Evolutionary conservation across 1,140 invertebrate species (phyloP), one percentile per base, ranked within the genome.

Genomic region (Drosophila albomicans): DNA sequence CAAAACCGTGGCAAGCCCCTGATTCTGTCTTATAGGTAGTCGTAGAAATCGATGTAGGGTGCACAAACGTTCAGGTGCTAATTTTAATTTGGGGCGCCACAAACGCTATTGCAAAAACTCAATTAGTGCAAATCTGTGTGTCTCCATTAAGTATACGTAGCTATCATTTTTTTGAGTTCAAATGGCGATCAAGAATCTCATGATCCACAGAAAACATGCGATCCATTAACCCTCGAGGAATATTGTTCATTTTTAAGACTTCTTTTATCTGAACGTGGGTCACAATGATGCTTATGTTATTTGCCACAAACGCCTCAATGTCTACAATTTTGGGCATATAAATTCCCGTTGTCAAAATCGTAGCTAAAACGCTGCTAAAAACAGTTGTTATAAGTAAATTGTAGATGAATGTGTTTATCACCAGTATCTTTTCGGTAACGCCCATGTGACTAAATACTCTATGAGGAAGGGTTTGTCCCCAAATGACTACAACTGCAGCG

Each of bases 161-260:
- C 49, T 63, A n/a, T 70, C 59, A n/a, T 70, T 56, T n/a, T n/a
- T n/a, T n/a, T 8, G 1, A 13, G 5, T 8, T 5, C 8, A 70
- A 20, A 56, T 70, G 67, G 0, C 45, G 6, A 30, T 38, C 2
- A 5, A 25, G 8, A 3, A 16, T 51, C 7, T 48, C 4, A 1
- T 5, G n/a, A n/a, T 59, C 46, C 0, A 70, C 7, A 25, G 16
- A 43, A 5, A 41, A 2, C 16, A 57, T n/a, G 0, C 58, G 67
- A 43, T 54, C 7, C 0, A 25, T 8, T 8, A 69, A 45, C 4
- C 2, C 2, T 3, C 15, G 57, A 45, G 8, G 51, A 5, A 8
- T 38, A 0, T 10, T 0, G 1, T 4, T 0, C 20, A 15, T 3
- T 15, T 61, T 8, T 5, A 45, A 43, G 3, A 69, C 2, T 25